Evolutionary conservation across 2,797 vertebrate species (phyloP).

Genomic region (Semaprochilodus insignis): DNA sequence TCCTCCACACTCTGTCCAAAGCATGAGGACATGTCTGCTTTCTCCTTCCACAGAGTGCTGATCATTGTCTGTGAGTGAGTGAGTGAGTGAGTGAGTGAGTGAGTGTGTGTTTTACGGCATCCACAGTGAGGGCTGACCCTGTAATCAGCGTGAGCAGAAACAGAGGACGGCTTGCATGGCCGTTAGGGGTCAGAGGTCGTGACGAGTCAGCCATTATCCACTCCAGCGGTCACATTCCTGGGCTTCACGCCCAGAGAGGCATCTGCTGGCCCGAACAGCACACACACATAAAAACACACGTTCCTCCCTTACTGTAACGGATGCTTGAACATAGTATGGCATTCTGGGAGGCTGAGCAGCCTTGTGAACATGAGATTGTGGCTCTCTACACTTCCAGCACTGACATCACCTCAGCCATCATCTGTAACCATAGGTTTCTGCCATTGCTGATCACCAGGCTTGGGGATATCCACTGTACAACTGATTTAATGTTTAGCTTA

Average conservation of each 20-base stretch:
- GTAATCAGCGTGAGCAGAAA: slow-evolving; percentile 84
- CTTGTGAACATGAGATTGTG: not conserved
- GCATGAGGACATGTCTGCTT: slow-evolving; percentile 71
- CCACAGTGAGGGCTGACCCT: slow-evolving; percentile 77
- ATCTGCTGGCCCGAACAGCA: slow-evolving; percentile 74
- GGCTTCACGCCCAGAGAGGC: slow-evolving; percentile 79
- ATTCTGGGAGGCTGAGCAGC: slow-evolving; percentile 16
- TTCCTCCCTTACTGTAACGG: slow-evolving; percentile 17
- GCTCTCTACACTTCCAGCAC: slow-evolving; percentile 16
- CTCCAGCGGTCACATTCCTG: slow-evolving; percentile 74
- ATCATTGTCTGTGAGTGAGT: slow-evolving; percentile 57
- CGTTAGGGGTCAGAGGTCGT: slow-evolving; percentile 79
- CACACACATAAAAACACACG: slow-evolving; percentile 13
- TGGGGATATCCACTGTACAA: too few relatives aligned
- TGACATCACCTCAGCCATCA: slow-evolving; percentile 55
- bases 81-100: slow-evolving; percentile 55
- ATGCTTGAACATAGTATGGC: slow-evolving; percentile 11
- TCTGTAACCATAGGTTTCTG: not conserved
- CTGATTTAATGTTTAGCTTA: too few relatives aligned
- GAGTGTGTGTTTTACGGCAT: slow-evolving; percentile 63
- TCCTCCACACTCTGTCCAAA: slow-evolving; percentile 32
- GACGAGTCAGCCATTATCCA: slow-evolving; percentile 79
- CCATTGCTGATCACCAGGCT: too few relatives aligned
- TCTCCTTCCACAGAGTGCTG: slow-evolving; percentile 76
- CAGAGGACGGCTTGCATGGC: slow-evolving; percentile 84